A percentile compares a stretch with the other conserved stretches of the same genome.
Conservation (phyloP, 2,113 vertebrate genomes). For the Ameiurus melas region DNA sequence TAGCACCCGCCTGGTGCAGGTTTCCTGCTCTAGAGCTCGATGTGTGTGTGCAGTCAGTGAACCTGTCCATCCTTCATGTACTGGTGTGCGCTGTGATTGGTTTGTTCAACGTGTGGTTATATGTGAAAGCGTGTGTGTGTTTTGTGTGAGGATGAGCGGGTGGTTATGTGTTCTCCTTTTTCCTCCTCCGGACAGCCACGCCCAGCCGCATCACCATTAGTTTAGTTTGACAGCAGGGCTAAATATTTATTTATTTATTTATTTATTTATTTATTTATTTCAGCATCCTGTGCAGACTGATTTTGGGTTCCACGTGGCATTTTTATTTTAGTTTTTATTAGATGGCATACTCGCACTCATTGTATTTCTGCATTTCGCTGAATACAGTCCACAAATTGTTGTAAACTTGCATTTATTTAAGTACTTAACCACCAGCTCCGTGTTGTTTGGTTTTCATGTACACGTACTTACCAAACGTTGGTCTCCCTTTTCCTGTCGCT, state of each 20-base stretch:
- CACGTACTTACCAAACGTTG: neutral
- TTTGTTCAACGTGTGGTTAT: neutral
- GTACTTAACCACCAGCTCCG: neutral
- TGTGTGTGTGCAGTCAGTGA: neutral
- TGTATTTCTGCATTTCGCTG: neutral
- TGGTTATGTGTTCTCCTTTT: neutral
- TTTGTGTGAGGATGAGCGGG: neutral
- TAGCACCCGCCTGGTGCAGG: neutral
- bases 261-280: no score
- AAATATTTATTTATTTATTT: no score
- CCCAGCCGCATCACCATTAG: no score
- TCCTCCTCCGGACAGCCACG: neutral
- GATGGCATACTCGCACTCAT: neutral
- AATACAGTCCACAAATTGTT: neutral
- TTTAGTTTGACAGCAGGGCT: neutral
- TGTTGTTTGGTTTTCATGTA: neutral
- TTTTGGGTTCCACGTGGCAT: no score
- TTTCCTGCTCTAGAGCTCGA: neutral
- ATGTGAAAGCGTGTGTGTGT: slow-evolving; percentile 10
- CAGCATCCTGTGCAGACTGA: no score
- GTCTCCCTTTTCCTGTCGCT: neutral
- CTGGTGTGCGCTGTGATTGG: slow-evolving; percentile 8
- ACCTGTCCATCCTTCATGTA: neutral
- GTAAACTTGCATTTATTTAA: neutral
- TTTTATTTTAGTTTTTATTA: neutral